phyloP scores from a whole-genome alignment of 2,888 invertebrate species.

The Horisme vitalbata region DNA sequence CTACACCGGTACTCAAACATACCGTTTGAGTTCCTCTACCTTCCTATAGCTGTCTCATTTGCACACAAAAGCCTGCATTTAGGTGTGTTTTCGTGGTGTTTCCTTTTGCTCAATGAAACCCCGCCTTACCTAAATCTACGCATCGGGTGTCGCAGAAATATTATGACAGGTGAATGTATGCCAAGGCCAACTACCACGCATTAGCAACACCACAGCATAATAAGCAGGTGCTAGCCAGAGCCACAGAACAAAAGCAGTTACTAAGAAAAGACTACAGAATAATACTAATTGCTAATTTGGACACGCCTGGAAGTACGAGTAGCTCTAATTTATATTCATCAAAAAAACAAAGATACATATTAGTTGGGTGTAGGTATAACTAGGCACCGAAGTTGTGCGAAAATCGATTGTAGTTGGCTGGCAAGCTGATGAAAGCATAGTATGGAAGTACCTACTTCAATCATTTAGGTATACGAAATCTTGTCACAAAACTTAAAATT shows the following conservation, averaged over 20 bases:
- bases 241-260: slow-evolving; percentile 2
- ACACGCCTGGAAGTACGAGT: too few relatives aligned
- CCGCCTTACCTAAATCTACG: slow-evolving; percentile 11
- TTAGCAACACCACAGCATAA: slow-evolving; percentile 27
- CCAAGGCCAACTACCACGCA: slow-evolving; percentile 44
- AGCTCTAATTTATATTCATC: too few relatives aligned
- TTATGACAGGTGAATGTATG: slow-evolving; percentile 40
- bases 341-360: too few relatives aligned
- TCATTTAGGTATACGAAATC: too few relatives aligned
- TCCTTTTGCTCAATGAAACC: slow-evolving; percentile 8
- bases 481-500: too few relatives aligned
- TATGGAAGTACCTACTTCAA: too few relatives aligned
- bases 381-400: too few relatives aligned
- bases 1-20: too few relatives aligned
- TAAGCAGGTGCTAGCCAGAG: slow-evolving; percentile 1
- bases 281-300: neutral
- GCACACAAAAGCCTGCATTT: neutral
- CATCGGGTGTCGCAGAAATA: slow-evolving; percentile 26
- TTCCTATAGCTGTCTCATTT: neutral
- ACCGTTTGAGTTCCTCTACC: neutral
- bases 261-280: neutral
- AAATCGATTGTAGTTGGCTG: too few relatives aligned
- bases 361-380: too few relatives aligned
- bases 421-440: too few relatives aligned
- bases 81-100: slow-evolving; percentile 1